These are phyloP conservation scores for Strix uralensis DNA, from an alignment of 2,113 vertebrate genomes.

Conservation along the genomic window DNA sequence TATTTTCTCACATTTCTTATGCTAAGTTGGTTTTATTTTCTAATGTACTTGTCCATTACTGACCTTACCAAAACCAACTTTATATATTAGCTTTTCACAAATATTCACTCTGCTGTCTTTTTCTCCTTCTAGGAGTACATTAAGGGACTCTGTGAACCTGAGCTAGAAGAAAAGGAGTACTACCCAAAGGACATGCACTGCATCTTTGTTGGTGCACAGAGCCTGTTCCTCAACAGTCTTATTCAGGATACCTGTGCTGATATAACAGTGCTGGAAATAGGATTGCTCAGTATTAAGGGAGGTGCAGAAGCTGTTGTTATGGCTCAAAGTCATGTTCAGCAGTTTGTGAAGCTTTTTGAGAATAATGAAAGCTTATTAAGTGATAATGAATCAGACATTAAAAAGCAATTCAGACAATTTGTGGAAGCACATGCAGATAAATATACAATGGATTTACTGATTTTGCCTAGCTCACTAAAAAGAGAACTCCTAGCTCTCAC, in stretches of 20 bases:
- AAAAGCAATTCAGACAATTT: conserved; percentile 88
- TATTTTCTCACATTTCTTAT: background rate
- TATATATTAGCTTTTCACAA: background rate
- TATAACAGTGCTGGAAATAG: conserved; percentile 84
- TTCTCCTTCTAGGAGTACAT: conserved; percentile 84
- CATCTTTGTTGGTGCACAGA: conserved; percentile 89
- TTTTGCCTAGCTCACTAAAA: conserved; percentile 92
- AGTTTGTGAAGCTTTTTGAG: conserved; percentile 91
- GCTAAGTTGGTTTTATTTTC: background rate
- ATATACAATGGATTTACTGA: conserved; percentile 93
- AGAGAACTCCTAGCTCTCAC: conserved; percentile 87
- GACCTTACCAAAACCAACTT: background rate
- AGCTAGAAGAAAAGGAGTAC: conserved; percentile 85
- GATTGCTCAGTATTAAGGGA: conserved; percentile 83
- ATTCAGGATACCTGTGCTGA: conserved; percentile 92
- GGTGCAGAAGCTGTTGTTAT: conserved; percentile 90
- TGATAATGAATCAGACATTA: conserved; percentile 84
- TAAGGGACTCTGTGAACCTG: conserved; percentile 94
- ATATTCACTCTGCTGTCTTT: background rate
- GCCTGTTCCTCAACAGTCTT: conserved; percentile 88
- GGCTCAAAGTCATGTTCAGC: conserved; percentile 93
- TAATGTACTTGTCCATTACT: background rate
- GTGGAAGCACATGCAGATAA: conserved; percentile 91
- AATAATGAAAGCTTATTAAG: conserved; percentile 81
- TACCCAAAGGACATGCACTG: conserved; percentile 98